Conservation (phyloP, 2,113 vertebrate genomes). For the Syrrhaptes paradoxus region DNA sequence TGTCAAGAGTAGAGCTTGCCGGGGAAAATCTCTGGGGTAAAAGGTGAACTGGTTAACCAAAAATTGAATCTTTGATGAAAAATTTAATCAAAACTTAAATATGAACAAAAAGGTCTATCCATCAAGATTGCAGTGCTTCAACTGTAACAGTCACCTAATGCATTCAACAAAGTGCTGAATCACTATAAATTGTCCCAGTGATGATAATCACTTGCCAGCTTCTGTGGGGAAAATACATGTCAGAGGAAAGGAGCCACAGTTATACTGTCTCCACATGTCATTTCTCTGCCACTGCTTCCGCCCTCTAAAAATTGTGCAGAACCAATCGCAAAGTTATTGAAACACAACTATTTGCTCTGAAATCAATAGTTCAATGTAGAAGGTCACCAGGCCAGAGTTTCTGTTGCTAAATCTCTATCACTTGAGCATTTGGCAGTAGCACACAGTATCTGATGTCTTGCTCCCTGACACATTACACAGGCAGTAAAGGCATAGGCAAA, state of each 20-base stretch:
- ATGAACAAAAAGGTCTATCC: constrained; percentile 5
- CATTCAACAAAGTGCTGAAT: constrained; percentile 15
- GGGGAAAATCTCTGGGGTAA: background rate
- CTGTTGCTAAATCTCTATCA: background rate
- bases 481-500: background rate
- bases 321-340: constrained; percentile 12
- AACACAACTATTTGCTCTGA: constrained; percentile 10
- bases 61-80: constrained; percentile 44
- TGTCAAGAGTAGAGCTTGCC: background rate
- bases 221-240: background rate
- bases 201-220: background rate
- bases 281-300: background rate
- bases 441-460: background rate
- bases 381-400: constrained; percentile 4
- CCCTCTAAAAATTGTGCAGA: background rate
- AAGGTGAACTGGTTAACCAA: constrained; percentile 17
- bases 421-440: background rate
- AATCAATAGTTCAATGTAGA: constrained; percentile 21
- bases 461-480: background rate
- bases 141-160: background rate
- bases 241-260: background rate
- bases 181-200: background rate
- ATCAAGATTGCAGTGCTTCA: background rate
- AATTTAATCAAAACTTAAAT: constrained; percentile 39
- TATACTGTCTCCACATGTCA: background rate